Percentiles rank a stretch among this genome's conserved stretches.
Evolutionary conservation across 2,888 invertebrate genomes (phyloP).

Genomic region (Leptinotarsa haldemani): DNA sequence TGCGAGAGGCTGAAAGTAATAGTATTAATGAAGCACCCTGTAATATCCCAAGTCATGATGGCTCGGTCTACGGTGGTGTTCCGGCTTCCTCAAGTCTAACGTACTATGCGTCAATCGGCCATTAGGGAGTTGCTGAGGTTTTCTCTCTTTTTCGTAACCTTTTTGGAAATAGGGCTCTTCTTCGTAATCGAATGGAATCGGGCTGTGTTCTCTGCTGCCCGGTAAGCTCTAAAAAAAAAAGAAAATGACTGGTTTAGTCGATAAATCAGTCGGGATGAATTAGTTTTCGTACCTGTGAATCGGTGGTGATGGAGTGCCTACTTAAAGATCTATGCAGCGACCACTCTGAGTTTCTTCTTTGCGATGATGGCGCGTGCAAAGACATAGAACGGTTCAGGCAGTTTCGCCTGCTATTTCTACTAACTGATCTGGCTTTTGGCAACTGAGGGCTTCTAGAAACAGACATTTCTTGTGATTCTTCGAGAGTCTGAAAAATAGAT

Average conservation of each 20-base stretch:
- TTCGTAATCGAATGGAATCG: slow-evolving; percentile 63
- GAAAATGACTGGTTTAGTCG: neutral
- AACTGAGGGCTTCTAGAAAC: slow-evolving; percentile 49
- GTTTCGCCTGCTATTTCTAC: slow-evolving; percentile 52
- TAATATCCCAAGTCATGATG: slow-evolving; percentile 56
- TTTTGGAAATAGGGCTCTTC: slow-evolving; percentile 53
- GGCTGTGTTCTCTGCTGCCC: slow-evolving; percentile 67
- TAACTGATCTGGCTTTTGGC: slow-evolving; percentile 49
- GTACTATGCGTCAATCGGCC: slow-evolving; percentile 63
- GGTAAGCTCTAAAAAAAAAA: slow-evolving; percentile 67
- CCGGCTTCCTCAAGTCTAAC: slow-evolving; percentile 66
- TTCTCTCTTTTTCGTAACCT: slow-evolving; percentile 42
- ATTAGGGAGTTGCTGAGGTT: slow-evolving; percentile 38
- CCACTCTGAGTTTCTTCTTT: slow-evolving; percentile 56
- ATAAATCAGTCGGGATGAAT: neutral
- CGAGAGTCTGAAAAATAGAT: slow-evolving; percentile 68
- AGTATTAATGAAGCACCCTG: slow-evolving; percentile 56
- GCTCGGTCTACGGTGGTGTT: slow-evolving; percentile 59
- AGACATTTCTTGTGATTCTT: slow-evolving; percentile 54
- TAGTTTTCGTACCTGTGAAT: slow-evolving; percentile 70
- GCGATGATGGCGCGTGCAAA: slow-evolving; percentile 55
- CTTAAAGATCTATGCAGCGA: slow-evolving; percentile 74
- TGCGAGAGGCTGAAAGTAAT: slow-evolving; percentile 22
- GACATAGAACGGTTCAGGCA: slow-evolving; percentile 62
- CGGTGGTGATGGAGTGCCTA: slow-evolving; percentile 75